phyloP scores from a whole-genome alignment of 2,113 vertebrate species.

The Myiagra hebetior region DNA sequence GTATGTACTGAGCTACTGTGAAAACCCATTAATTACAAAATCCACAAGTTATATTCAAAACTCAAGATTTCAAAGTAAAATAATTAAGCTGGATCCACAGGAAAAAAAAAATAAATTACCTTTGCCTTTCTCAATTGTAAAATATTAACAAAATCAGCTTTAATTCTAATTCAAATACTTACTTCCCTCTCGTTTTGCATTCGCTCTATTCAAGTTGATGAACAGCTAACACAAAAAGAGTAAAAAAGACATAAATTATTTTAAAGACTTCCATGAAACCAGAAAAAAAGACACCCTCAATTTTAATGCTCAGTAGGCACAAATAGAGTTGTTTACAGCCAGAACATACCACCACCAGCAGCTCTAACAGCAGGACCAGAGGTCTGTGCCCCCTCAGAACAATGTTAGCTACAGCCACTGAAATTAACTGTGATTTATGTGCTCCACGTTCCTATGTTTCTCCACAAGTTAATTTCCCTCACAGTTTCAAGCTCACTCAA shows the following conservation, averaged over 20 bases:
- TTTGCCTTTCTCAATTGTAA: background rate
- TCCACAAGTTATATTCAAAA: background rate
- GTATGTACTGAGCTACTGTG: background rate
- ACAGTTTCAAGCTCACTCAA: background rate
- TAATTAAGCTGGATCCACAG: background rate
- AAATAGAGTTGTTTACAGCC: background rate
- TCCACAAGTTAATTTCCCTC: background rate
- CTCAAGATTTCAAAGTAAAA: background rate
- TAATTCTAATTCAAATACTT: slow-evolving; percentile 64
- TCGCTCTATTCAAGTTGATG: slow-evolving; percentile 76
- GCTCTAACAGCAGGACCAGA: background rate
- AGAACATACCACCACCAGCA: background rate
- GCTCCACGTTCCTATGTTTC: background rate
- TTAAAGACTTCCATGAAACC: background rate
- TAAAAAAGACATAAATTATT: background rate
- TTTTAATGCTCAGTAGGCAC: background rate
- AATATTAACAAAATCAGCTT: background rate
- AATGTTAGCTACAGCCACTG: background rate
- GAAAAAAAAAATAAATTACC: background rate
- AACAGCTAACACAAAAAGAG: slow-evolving; percentile 68
- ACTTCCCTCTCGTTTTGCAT: slow-evolving; percentile 88
- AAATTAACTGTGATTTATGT: background rate
- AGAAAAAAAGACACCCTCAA: background rate
- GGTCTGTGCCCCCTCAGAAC: background rate
- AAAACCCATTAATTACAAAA: background rate